These are phyloP conservation scores for Desmodus rotundus DNA, from an alignment of 2,113 vertebrate genomes.

Conservation along the genomic window DNA sequence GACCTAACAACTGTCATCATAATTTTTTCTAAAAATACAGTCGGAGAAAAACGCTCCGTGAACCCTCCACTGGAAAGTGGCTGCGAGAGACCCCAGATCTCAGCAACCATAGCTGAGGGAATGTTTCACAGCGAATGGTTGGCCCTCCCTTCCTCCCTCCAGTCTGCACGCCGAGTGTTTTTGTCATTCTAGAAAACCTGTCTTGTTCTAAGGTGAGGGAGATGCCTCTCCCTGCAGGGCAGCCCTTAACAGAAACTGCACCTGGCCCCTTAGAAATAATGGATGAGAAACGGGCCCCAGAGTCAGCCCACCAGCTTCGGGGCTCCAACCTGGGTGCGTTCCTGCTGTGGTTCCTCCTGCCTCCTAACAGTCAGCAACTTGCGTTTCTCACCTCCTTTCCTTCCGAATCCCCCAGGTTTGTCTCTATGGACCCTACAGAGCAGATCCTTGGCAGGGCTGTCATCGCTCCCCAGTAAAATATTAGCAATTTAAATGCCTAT, in stretches of 20 bases:
- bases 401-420: background rate
- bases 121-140: background rate
- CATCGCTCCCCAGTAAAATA: background rate
- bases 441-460: conserved; percentile 4
- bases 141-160: background rate
- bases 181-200: background rate
- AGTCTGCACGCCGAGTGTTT: background rate
- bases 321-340: background rate
- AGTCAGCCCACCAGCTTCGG: background rate
- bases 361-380: background rate
- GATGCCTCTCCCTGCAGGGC: background rate
- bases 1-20: conserved; percentile 71
- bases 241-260: background rate
- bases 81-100: conserved; percentile 28
- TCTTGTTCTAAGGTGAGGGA: background rate
- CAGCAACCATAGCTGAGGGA: background rate
- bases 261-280: conserved; percentile 23
- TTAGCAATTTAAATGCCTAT: conserved; percentile 61
- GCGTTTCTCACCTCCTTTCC: background rate
- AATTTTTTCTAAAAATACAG: conserved; percentile 68
- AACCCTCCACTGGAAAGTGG: conserved; percentile 41
- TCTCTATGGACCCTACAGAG: background rate
- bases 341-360: background rate
- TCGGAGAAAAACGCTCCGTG: conserved; percentile 46
- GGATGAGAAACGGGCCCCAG: background rate